Percentiles rank a stretch among this genome's conserved stretches.
Evolutionary conservation across 2,888 invertebrate species (phyloP).

Genomic region (Lochmaea crataegi): DNA sequence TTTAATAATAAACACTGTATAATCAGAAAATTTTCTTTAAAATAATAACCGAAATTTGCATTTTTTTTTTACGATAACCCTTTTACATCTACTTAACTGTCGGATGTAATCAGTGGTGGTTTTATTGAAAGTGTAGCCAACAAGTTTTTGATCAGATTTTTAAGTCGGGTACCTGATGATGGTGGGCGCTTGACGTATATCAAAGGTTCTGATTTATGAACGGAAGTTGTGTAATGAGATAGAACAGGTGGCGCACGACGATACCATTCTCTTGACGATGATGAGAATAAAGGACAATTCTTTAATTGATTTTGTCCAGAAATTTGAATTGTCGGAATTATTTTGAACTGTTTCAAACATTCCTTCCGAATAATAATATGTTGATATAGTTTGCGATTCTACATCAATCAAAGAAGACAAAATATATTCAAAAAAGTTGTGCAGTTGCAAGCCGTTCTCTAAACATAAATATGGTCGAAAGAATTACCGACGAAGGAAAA

Average conservation of each 20-base stretch:
- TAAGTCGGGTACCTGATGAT: conserved; percentile 2
- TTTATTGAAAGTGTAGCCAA: conserved; percentile 1
- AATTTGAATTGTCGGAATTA: too few species aligned
- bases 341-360: too few species aligned
- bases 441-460: too few species aligned
- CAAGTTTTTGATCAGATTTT: neutral
- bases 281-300: neutral
- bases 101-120: neutral
- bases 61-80: too few species aligned
- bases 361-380: too few species aligned
- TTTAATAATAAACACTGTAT: too few species aligned
- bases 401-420: too few species aligned
- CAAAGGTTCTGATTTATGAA: conserved; percentile 61
- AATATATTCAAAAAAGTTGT: too few species aligned
- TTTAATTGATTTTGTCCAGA: neutral
- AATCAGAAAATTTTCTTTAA: too few species aligned
- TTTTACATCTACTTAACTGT: neutral
- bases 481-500: too few species aligned
- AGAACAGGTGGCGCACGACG: conserved; percentile 61
- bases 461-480: too few species aligned
- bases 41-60: neutral
- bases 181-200: conserved; percentile 9
- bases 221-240: conserved; percentile 63
- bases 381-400: too few species aligned
- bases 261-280: conserved; percentile 19